Evolutionary conservation across 2,888 invertebrate genomes (phyloP), one percentile per base, ranked within the genome.

Genomic region (Branchellion lobata): DNA sequence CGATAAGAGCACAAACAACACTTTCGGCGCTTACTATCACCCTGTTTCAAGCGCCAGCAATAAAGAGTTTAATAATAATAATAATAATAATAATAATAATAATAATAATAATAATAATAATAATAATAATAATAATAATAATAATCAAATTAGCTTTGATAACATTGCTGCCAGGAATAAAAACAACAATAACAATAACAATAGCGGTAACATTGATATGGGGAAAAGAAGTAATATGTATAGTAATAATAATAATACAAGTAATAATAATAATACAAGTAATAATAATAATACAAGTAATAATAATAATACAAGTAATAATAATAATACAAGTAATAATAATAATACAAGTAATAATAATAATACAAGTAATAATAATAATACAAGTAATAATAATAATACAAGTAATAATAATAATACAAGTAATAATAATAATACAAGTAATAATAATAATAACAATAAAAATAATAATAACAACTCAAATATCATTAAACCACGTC

Each of bases 181-280:
- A 27, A 34, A n/a, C 61, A 76, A 33, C 29, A 76, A 61, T 11
- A 72, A 47, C 33, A 57, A 11, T 33, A 72, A 72, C 31, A 76
- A 34, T 31, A 61, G 11, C 5, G 69, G 29, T 27, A 61, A 27
- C 40, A 71, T 14, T 61, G 29, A 34, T 27, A 53, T 11, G 2
- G 11, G 18, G 73, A 68, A 27, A 3, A 61, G 18, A 18, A 75
- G 3, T 75, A 75, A 51, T 51, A 24, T 14, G 68, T 65, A 51
- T 29, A 51, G 24, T 29, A 75, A 51, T 75, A 53, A 51, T 75
- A 53, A 51, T 75, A 75, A 18, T 51, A 75, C 8, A 11, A 75
- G 24, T 75, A 75, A 24, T 51, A 75, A 51, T 51, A 75, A 51
- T 51, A 75, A 51, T 75, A 75, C 8, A 65, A 75, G 24, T 51